Evolutionary conservation across 2,113 vertebrate genomes (phyloP).

Genomic region (Etheostoma spectabile): DNA sequence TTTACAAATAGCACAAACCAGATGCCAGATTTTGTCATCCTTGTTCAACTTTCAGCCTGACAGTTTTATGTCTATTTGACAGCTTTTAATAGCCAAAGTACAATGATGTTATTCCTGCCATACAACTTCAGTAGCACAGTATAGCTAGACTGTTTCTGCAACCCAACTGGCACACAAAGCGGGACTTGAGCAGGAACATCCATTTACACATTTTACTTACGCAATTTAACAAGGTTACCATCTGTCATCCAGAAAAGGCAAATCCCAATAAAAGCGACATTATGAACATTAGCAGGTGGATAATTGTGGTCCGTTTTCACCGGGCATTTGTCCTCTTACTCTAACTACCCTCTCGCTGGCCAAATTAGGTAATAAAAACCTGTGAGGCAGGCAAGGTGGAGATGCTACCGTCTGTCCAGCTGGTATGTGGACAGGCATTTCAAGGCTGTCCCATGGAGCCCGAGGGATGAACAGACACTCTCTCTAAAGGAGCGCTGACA

Average conservation of each 20-base stretch:
- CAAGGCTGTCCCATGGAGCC: background rate
- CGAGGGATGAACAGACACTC: slow-evolving; percentile 11
- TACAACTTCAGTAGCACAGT: background rate
- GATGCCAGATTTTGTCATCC: slow-evolving; percentile 58
- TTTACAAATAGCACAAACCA: slow-evolving; percentile 44
- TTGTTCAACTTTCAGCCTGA: slow-evolving; percentile 18
- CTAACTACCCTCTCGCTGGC: slow-evolving; percentile 16
- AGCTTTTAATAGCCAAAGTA: slow-evolving; percentile 22
- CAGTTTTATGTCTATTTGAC: slow-evolving; percentile 38
- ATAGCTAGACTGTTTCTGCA: slow-evolving; percentile 10
- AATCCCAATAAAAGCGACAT: slow-evolving; percentile 59
- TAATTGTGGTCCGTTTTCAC: slow-evolving; percentile 28
- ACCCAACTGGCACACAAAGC: background rate
- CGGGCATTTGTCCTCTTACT: slow-evolving; percentile 9
- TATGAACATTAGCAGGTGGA: slow-evolving; percentile 54
- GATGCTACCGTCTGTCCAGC: slow-evolving; percentile 52
- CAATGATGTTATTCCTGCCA: background rate
- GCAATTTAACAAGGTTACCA: slow-evolving; percentile 49
- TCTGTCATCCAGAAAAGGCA: slow-evolving; percentile 36
- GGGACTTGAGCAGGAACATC: background rate
- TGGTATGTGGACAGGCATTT: slow-evolving; percentile 30
- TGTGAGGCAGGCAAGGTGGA: slow-evolving; percentile 28
- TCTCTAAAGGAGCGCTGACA: slow-evolving; percentile 46
- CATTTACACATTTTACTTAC: slow-evolving; percentile 20
- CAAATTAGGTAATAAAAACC: slow-evolving; percentile 61